Percentiles rank a stretch among this genome's conserved stretches.
Evolutionary conservation across 2,797 vertebrate species (phyloP).

Genomic region (Sphaeramia orbicularis): DNA sequence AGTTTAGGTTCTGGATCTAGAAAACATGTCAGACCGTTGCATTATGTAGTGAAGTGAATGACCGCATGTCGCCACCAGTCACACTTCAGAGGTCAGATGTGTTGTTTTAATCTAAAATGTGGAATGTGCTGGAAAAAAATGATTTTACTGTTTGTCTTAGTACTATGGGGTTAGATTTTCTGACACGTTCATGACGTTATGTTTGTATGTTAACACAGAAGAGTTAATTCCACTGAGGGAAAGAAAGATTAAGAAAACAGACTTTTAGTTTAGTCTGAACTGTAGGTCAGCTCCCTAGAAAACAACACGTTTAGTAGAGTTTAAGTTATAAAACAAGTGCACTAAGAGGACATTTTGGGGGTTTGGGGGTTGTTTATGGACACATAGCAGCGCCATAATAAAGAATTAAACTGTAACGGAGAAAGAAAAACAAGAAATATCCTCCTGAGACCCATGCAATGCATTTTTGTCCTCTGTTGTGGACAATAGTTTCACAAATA

Average conservation of each 20-base stretch:
- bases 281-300: too few species aligned
- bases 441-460: too few species aligned
- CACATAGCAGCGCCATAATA: too few species aligned
- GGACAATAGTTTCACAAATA: too few species aligned
- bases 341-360: too few species aligned
- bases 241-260: neutral
- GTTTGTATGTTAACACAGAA: neutral
- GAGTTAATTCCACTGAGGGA: slow-evolving; percentile 14
- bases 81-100: slow-evolving; percentile 15
- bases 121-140: slow-evolving; percentile 30
- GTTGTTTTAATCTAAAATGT: slow-evolving; percentile 40
- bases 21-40: slow-evolving; percentile 9
- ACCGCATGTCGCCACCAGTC: slow-evolving; percentile 47
- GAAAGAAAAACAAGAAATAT: too few species aligned
- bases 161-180: slow-evolving; percentile 37
- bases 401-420: too few species aligned
- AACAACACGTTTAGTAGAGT: too few species aligned
- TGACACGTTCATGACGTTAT: slow-evolving; percentile 18
- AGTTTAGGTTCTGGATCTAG: neutral
- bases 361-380: too few species aligned
- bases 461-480: too few species aligned
- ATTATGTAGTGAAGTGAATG: slow-evolving; percentile 10
- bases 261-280: neutral
- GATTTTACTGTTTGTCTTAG: slow-evolving; percentile 14
- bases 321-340: too few species aligned